Evolutionary conservation across 1,140 invertebrate genomes (phyloP).

Genomic region (Propsilocerus akamusi): DNA sequence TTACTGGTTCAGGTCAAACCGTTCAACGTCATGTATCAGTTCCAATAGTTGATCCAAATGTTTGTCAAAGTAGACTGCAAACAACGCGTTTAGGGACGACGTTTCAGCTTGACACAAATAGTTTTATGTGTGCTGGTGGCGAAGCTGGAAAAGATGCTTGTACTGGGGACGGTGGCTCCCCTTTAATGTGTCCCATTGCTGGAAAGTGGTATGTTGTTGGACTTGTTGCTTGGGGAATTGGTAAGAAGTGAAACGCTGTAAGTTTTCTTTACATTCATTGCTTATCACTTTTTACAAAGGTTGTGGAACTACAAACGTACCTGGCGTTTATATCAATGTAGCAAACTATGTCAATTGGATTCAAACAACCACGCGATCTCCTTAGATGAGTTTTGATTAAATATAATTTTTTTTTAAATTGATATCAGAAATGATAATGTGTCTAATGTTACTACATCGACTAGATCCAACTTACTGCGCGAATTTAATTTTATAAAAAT

Average conservation of each 20-base stretch:
- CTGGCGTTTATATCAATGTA: constrained; percentile 46
- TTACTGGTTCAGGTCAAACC: constrained; percentile 46
- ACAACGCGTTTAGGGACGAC: constrained; percentile 40
- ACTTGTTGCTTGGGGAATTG: constrained; percentile 56
- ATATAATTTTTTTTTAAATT: no score
- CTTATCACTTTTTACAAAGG: no score
- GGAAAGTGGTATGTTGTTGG: constrained; percentile 41
- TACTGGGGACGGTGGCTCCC: constrained; percentile 36
- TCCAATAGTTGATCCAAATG: constrained; percentile 34
- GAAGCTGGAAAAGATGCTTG: constrained; percentile 59
- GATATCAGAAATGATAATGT: no score
- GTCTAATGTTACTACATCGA: no score
- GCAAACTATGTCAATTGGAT: constrained; percentile 43
- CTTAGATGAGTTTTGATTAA: no score
- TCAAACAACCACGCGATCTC: constrained; percentile 8
- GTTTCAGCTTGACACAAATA: constrained; percentile 38
- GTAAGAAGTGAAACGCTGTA: constrained; percentile 11
- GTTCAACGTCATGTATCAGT: constrained; percentile 51
- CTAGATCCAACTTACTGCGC: no score
- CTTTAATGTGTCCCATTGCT: constrained; percentile 42
- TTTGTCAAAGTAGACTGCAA: constrained; percentile 40
- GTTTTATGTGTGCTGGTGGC: constrained; percentile 60
- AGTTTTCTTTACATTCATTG: neutral
- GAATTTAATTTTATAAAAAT: no score
- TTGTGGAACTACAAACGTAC: constrained; percentile 26